phyloP scores from a whole-genome alignment of 2,797 vertebrate genomes.

The Xenentodon cancila region DNA sequence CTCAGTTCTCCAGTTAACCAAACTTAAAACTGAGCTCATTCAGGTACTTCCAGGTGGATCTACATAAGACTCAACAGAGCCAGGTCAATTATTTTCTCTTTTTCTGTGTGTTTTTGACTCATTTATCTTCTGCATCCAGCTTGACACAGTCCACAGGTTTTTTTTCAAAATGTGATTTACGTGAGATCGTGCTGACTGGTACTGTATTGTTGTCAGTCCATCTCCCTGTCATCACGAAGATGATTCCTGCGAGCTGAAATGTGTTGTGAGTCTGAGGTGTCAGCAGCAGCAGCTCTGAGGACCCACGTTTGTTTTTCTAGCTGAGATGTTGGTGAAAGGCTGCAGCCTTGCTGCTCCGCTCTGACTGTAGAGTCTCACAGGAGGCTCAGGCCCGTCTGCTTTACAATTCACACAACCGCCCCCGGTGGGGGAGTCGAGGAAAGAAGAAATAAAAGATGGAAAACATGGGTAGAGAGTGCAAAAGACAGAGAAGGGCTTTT shows the following conservation, averaged over 20 bases:
- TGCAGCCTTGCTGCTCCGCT: constrained; percentile 19
- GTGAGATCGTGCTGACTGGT: too few species aligned
- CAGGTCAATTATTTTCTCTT: too few species aligned
- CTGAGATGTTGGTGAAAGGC: constrained; percentile 18
- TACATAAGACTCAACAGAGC: too few species aligned
- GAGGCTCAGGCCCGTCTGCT: constrained; percentile 41
- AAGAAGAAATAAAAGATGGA: not conserved
- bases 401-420: constrained; percentile 48
- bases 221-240: not conserved
- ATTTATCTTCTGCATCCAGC: constrained; percentile 2
- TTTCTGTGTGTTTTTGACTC: too few species aligned
- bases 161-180: too few species aligned
- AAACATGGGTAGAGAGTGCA: not conserved
- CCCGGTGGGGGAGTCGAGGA: not conserved
- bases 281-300: not conserved
- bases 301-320: constrained; percentile 46
- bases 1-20: too few species aligned
- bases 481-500: not conserved
- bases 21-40: too few species aligned
- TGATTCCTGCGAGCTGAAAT: constrained; percentile 20
- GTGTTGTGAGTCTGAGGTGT: not conserved
- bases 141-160: not conserved
- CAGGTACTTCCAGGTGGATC: too few species aligned
- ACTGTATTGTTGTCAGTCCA: too few species aligned
- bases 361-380: constrained; percentile 37